Evolutionary conservation across 1,140 invertebrate genomes (phyloP).

Genomic region (Rhagoletis pomonella): DNA sequence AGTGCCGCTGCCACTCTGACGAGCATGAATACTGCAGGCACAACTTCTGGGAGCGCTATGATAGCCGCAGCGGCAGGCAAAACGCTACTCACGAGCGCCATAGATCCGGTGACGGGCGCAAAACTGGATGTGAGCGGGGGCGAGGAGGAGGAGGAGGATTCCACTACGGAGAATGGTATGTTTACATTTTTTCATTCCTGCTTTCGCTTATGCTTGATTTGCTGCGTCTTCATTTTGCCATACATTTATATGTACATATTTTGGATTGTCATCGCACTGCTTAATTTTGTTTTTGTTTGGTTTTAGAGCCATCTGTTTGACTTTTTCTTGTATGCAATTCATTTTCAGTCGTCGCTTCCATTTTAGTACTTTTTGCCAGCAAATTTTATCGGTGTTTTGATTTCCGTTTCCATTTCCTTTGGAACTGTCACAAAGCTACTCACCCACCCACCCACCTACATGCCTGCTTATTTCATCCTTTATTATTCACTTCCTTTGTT

Average conservation of each 20-base stretch:
- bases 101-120: conserved; percentile 26
- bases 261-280: conserved; percentile 15
- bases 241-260: neutral
- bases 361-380: neutral
- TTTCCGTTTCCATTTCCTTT: conserved; percentile 20
- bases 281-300: conserved; percentile 6
- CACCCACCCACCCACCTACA: neutral
- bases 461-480: neutral
- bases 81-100: conserved; percentile 36
- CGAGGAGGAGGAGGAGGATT: conserved; percentile 70
- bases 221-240: neutral
- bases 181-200: conserved; percentile 46
- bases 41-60: conserved; percentile 56
- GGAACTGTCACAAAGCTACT: conserved; percentile 23
- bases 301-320: neutral
- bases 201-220: conserved; percentile 22
- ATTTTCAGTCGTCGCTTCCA: neutral
- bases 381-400: conserved; percentile 19
- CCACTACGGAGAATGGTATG: conserved; percentile 71
- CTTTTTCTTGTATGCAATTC: neutral
- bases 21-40: conserved; percentile 54
- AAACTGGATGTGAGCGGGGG: conserved; percentile 60
- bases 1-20: conserved; percentile 58
- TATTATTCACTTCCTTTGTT: neutral
- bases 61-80: conserved; percentile 35